Base-by-base conservation (phyloP, 2,113 vertebrate genomes). In the Indicator maculatus region DNA sequence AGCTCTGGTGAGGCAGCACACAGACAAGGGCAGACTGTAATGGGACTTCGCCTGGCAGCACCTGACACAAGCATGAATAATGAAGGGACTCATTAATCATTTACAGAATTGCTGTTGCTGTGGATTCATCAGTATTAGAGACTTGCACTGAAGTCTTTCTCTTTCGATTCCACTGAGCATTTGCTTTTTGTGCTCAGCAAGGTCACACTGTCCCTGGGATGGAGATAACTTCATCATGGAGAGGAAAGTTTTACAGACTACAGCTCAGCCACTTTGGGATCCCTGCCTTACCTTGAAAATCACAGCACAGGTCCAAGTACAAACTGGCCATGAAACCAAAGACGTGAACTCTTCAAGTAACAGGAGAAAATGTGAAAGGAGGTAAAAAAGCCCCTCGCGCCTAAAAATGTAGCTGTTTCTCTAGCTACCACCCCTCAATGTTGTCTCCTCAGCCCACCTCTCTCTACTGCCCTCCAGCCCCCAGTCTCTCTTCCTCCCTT, bases 21-120 rank as follows among this genome's bases (percentile, higher is more conserved):
- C 50, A 75, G 71, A 38, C 66, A 70, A 17, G 2, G 52, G 67
- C 41, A 86, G 70, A 53, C 26, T 41, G 67, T 67, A 24, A 2
- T 1, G 63, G 71, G 61, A 75, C 66, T 47, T 63, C 11, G 28
- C 66, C 71, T 55, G 90, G 77, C 88, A 93, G 78, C 71, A 79
- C 88, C 89, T 77, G 92, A 78, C 83, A 72, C 24, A 4, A 53
- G 45, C 80, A 93, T 85, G 78, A 94, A 92, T 95, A 93, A 94
- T 85, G 77, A 83, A 93, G 41, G 55, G 11, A 20, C 56, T 91
- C 77, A 92, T 96, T 67, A 96, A 96, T 95, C 86, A 94, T 95
- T 95, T 90, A 95, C 81, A 77, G 76, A 73, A 70, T 31, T 66
- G 80, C 88, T 75, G 65, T 47, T 95, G 72, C 74, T 45, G 59